Evolutionary conservation across 2,888 invertebrate genomes (phyloP).

Genomic region (Encarsia formosa): DNA sequence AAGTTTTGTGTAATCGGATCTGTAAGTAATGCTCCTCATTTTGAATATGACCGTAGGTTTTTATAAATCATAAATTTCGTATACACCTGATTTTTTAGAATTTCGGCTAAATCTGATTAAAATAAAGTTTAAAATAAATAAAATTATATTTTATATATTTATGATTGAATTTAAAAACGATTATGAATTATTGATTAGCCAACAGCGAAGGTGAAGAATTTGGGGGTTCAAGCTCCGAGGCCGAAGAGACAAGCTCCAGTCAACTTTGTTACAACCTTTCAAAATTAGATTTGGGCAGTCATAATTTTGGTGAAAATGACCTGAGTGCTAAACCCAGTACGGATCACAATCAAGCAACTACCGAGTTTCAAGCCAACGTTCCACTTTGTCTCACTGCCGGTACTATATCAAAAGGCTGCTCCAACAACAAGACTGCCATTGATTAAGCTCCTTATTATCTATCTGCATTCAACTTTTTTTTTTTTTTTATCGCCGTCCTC

Average conservation of each 20-base stretch:
- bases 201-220: slow-evolving; percentile 24
- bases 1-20: too few relatives aligned
- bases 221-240: slow-evolving; percentile 16
- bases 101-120: too few relatives aligned
- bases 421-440: too few relatives aligned
- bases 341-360: not conserved
- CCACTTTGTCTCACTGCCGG: slow-evolving; percentile 16
- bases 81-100: too few relatives aligned
- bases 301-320: slow-evolving; percentile 15
- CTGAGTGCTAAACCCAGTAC: slow-evolving; percentile 16
- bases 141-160: too few relatives aligned
- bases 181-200: not conserved
- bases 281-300: slow-evolving; percentile 8
- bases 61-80: too few relatives aligned
- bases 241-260: slow-evolving; percentile 11
- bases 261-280: slow-evolving; percentile 18
- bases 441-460: too few relatives aligned
- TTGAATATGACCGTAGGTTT: too few relatives aligned
- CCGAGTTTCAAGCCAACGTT: slow-evolving; percentile 24
- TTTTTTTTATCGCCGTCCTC: slow-evolving; percentile 22
- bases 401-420: too few relatives aligned
- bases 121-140: too few relatives aligned
- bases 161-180: not conserved
- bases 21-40: too few relatives aligned
- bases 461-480: too few relatives aligned